Conservation (phyloP, 2,113 vertebrate genomes). For the Naja naja region DNA sequence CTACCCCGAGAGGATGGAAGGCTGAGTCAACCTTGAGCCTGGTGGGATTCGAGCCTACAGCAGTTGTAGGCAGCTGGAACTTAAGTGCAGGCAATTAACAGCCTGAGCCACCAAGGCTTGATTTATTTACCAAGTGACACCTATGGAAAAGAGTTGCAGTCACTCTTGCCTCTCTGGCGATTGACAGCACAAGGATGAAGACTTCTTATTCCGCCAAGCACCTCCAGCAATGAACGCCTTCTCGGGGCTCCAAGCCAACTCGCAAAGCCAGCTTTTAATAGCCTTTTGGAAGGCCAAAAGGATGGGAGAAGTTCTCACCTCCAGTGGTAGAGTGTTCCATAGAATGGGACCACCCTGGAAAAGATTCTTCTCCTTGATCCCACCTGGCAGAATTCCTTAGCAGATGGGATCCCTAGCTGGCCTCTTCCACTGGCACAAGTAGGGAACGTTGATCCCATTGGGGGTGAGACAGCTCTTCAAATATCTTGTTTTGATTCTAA, state of each 20-base stretch:
- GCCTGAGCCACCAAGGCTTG: no score
- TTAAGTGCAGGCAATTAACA: no score
- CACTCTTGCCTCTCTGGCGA: background rate
- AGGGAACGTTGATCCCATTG: background rate
- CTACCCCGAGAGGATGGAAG: no score
- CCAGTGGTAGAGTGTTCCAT: background rate
- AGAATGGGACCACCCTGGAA: background rate
- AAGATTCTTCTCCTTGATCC: background rate
- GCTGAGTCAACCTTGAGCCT: no score
- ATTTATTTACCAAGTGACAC: background rate
- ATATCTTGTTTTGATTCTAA: background rate
- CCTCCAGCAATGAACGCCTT: no score
- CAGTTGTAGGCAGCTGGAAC: no score
- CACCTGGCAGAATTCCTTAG: background rate
- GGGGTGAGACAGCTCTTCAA: background rate
- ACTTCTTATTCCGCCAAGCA: no score
- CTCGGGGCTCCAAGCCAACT: no score
- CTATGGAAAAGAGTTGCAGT: background rate
- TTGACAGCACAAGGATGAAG: no score
- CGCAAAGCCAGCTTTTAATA: no score
- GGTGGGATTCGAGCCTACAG: no score
- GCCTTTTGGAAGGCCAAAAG: background rate
- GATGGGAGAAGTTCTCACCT: background rate
- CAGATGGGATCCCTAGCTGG: background rate
- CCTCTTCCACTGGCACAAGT: background rate